Evolutionary conservation across 1,140 invertebrate genomes (phyloP), one percentile per base, ranked within the genome.

Genomic region (Spodoptera frugiperda): DNA sequence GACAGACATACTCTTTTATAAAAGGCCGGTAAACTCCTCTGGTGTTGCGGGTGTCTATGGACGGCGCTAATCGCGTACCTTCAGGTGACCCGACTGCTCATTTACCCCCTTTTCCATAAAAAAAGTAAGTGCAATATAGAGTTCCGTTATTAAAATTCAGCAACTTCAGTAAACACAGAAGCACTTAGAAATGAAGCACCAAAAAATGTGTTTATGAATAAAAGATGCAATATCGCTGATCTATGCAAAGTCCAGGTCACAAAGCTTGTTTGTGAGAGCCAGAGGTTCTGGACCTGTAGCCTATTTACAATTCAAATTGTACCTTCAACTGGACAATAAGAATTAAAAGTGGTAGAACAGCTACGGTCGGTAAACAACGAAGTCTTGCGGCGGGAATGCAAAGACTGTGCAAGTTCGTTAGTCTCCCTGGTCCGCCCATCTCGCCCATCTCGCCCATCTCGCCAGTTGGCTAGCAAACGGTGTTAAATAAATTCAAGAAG

Each of bases 231-330:
- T 78, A 67, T 51, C 17, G 21, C 14, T 72, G 55, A 78, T 78
- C 44, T 72, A 65, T 78, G 68, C 59, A 78, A 78, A 73, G 15
- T 48, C 49, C 49, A 68, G 51, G 59, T 67, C 57, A 55, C 77
- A 78, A 67, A 78, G 77, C 68, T 73, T 65, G 70, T 73, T 73
- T 78, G 57, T 72, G 15, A 39, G 44, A 53, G 61, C 55, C 17
- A 44, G 55, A 68, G 25, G 33, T 57, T n/a, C 48, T 53, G 48
- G 17, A 44, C 33, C 55, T 10, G 68, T 44, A 39, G 57, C 9
- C 33, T n/a, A 77, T 77, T 77, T 77, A 77, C 63, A 77, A 77
- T 77, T 77, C 65, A 77, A 44, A 77, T 77, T 39, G 10, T 30
- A 51, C 39, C 19, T 68, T 57, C 33, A 15, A 49, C 63, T 25